Conservation (phyloP, 2,888 invertebrate species). For the Pelosia muscerda region DNA sequence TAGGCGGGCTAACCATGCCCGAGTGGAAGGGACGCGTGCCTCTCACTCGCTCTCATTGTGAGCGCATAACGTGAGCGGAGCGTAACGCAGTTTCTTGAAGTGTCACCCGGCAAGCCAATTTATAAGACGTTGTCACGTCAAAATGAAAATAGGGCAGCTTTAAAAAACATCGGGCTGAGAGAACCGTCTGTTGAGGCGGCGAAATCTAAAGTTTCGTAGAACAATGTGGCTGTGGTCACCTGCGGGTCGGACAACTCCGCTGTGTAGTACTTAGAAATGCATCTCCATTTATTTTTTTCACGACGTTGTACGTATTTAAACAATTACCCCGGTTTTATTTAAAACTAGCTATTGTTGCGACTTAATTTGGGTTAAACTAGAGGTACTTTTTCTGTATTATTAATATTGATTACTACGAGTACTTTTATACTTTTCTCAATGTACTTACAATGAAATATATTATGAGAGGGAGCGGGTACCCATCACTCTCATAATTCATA, state of each 20-base stretch:
- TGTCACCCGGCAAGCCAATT: too few species aligned
- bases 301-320: background rate
- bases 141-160: constrained; percentile 45
- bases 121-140: too few species aligned
- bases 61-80: too few species aligned
- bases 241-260: constrained; percentile 23
- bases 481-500: too few species aligned
- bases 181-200: constrained; percentile 43
- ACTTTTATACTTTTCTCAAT: too few species aligned
- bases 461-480: too few species aligned
- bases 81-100: too few species aligned
- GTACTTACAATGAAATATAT: too few species aligned
- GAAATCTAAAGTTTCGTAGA: constrained; percentile 55
- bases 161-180: constrained; percentile 50
- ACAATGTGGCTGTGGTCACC: constrained; percentile 59
- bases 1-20: too few species aligned
- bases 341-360: background rate
- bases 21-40: too few species aligned
- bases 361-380: too few species aligned
- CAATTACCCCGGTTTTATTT: background rate
- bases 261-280: constrained; percentile 25
- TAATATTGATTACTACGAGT: background rate
- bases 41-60: too few species aligned
- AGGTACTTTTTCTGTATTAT: background rate
- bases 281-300: constrained; percentile 20